Evolutionary conservation across 2,113 vertebrate species (phyloP), one percentile per base, ranked within the genome.

Genomic region (Heterocephalus glaber): DNA sequence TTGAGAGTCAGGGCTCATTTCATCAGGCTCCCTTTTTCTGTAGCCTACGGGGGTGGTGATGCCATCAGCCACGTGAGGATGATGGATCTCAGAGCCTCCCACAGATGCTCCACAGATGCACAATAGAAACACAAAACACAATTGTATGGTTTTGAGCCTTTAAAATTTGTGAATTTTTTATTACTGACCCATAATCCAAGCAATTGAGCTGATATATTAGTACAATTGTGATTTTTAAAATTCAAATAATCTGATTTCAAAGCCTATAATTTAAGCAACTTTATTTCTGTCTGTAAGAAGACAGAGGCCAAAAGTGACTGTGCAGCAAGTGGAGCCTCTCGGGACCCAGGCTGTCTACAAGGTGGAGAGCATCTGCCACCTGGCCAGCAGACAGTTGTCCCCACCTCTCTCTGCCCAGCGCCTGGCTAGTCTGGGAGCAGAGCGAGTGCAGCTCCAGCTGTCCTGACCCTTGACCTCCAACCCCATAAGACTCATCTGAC

Each of bases 341-440:
- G 28, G 41, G 35, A 54, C 35, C 41, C 5, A 30, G 30, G 10
- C 35, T 58, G 11, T 38, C 49, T 58, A 33, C 56, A 35, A 63
- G 5, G 19, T 17, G 33, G 41, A 13, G 38, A 17, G 12, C 6
- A 41, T 35, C 70, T 41, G 52, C 33, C 56, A 79, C 26, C 30
- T 5, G 86, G 35, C n/a, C 6, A 12, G 14, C 28, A 47, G 49
- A 84, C 24, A 16, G 58, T 12, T 35, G n/a, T 3, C 3, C 24
- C 11, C 22, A 9, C 0, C 4, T 52, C 41, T 88, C 4, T 47
- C 58, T 12, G 4, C 2, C 47, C 13, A 44, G 6, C 0, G 10
- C 16, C 6, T 0, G 2, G 0, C 4, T 1, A 3, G 10, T 30
- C 47, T 49, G 47, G 68, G 61, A 33, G 44, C 16, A 24, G 19